Evolutionary conservation across 2,113 vertebrate species (phyloP), one percentile per base, ranked within the genome.

Genomic region (Sander lucioperca): DNA sequence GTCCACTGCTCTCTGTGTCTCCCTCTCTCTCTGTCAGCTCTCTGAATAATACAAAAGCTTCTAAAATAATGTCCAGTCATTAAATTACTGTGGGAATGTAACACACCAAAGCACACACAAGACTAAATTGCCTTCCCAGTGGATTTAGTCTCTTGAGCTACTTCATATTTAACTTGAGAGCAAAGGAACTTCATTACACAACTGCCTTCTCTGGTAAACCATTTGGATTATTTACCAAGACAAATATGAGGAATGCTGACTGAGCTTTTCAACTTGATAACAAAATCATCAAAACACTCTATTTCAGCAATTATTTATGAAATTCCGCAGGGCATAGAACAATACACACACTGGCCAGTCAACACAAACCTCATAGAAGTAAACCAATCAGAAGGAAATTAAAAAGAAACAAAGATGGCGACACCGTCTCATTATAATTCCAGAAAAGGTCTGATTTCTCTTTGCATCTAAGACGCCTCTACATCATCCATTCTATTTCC

Each of bases 31-130:
- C 75, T 0, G 59, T 70, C 57, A 74, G 72, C 75, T 65, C 57
- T 61, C 59, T 88, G 70, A 86, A 82, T 86, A 74, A 87, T 77
- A 74, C 39, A 84, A 56, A 74, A 58, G 54, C 69, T 71, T 48
- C 74, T 69, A 53, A 63, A 88, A 64, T 62, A 77, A 75, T 66
- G 73, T 39, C 69, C 59, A 70, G 57, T 77, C 59, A 74, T 50
- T 64, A 81, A 51, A 36, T 43, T 50, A 74, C 51, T 59, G 14
- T 66, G 53, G 15, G 53, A 58, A 53, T 64, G 13, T 39, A 65
- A 66, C 30, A 63, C 65, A 64, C 56, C 27, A 62, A 30, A 18
- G 39, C 51, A 72, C 51, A 76, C 56, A 53, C 27, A 25, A 13
- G 33, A 65, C 39, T 25, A 64, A 69, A 73, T 63, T 57, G 27